A percentile compares a stretch with the other conserved stretches of the same genome.
Evolutionary conservation across 1,140 invertebrate species (phyloP).

Genomic region (Zaprionus inermis): DNA sequence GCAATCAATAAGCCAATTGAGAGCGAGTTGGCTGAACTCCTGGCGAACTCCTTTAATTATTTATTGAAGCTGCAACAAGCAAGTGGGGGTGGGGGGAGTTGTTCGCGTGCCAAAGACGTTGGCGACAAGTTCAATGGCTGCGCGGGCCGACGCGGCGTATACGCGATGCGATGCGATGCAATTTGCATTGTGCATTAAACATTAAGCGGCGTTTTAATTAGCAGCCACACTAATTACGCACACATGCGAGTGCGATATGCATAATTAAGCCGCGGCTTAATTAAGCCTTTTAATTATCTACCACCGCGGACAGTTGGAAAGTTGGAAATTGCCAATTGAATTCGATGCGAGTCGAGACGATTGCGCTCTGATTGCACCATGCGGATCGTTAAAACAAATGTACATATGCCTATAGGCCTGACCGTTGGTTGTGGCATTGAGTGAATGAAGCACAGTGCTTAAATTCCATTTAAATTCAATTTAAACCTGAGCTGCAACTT

Average conservation of each 20-base stretch:
- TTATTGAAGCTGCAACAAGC: neutral
- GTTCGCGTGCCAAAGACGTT: conserved; percentile 41
- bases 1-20: conserved; percentile 20
- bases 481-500: neutral
- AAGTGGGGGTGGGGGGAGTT: conserved; percentile 19
- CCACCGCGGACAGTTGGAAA: conserved; percentile 31
- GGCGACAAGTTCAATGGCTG: conserved; percentile 76
- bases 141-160: conserved; percentile 33
- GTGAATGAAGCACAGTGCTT: neutral
- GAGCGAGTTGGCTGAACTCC: conserved; percentile 23
- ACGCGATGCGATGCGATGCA: conserved; percentile 55
- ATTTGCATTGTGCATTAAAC: conserved; percentile 60
- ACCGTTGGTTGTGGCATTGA: neutral
- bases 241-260: conserved; percentile 44
- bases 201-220: conserved; percentile 67
- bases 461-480: neutral
- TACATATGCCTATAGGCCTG: neutral
- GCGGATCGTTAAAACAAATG: conserved; percentile 9
- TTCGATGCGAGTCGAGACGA: conserved; percentile 3
- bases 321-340: conserved; percentile 57
- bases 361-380: conserved; percentile 4
- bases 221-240: conserved; percentile 60
- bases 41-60: conserved; percentile 49
- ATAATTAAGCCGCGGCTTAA: conserved; percentile 60
- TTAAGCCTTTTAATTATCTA: conserved; percentile 53